These are phyloP conservation scores for Ceraclea dissimilis DNA, from an alignment of 2,888 invertebrate species.

Conservation along the genomic window DNA sequence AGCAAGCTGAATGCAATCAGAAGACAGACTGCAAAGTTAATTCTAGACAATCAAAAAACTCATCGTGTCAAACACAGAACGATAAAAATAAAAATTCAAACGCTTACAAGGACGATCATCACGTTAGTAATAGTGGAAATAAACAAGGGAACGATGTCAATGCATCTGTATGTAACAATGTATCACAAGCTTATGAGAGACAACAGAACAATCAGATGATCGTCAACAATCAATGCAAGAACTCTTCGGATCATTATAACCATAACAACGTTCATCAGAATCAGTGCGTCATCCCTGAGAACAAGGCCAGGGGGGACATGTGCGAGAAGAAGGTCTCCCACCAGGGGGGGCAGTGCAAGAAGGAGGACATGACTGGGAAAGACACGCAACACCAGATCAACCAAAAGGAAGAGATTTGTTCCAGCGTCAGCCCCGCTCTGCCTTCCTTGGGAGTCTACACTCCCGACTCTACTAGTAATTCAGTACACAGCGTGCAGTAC, in stretches of 20 bases:
- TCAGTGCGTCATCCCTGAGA: constrained; percentile 30
- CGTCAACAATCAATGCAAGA: constrained; percentile 32
- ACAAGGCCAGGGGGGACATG: constrained; percentile 31
- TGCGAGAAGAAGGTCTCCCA: constrained; percentile 42
- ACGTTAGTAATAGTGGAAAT: constrained; percentile 36
- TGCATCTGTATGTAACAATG: constrained; percentile 36
- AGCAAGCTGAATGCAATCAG: constrained; percentile 39
- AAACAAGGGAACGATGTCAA: constrained; percentile 35
- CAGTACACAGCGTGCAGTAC: constrained; percentile 72
- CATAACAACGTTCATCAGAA: constrained; percentile 31
- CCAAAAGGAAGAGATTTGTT: constrained; percentile 40
- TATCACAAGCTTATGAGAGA: constrained; percentile 34
- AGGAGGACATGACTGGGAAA: constrained; percentile 41
- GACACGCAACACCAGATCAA: constrained; percentile 22
- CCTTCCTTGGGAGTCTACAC: constrained; percentile 84
- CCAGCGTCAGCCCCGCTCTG: constrained; percentile 51
- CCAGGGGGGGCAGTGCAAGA: constrained; percentile 34
- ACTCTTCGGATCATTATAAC: constrained; percentile 17
- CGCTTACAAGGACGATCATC: constrained; percentile 30
- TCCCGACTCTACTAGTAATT: constrained; percentile 76
- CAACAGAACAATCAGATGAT: constrained; percentile 33
- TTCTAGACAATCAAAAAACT: constrained; percentile 42
- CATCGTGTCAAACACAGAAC: constrained; percentile 44
- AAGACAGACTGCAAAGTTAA: constrained; percentile 40
- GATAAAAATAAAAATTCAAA: constrained; percentile 35